phyloP scores from a whole-genome alignment of 2,797 vertebrate species.

The Chaetophractus vellerosus region DNA sequence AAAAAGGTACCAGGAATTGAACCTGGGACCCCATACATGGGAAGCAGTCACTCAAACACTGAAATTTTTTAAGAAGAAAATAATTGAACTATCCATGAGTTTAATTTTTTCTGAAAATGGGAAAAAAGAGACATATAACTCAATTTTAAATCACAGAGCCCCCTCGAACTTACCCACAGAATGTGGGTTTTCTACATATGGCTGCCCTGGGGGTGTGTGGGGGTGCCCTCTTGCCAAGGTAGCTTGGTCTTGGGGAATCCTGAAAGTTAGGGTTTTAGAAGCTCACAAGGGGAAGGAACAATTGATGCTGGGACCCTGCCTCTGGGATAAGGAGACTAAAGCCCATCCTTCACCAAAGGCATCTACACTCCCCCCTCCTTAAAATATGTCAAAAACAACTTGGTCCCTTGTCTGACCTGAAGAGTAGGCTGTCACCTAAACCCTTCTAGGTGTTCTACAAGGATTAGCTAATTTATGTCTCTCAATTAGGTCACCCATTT shows the following conservation, averaged over 20 bases:
- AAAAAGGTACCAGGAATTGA: no score
- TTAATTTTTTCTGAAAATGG: neutral
- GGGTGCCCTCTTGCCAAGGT: neutral
- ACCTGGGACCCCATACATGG: no score
- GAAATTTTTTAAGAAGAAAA: conserved; percentile 44
- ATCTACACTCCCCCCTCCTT: accelerated
- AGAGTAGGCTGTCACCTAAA: neutral
- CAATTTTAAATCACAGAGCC: neutral
- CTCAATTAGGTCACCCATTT: neutral
- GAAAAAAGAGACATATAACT: neutral
- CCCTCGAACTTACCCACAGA: neutral
- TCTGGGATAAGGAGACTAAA: neutral
- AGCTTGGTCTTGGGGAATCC: neutral
- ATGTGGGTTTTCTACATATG: neutral
- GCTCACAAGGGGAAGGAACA: neutral
- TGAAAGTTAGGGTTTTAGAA: neutral
- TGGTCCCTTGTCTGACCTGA: no score
- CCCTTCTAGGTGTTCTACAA: neutral
- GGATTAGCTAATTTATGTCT: neutral
- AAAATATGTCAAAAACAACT: neutral
- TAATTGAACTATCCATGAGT: neutral
- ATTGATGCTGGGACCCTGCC: neutral
- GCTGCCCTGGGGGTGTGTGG: neutral
- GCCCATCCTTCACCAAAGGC: neutral
- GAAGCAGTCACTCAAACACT: no score